Base-by-base conservation (phyloP, 2,113 vertebrate species). In the Peromyscus californicus region DNA sequence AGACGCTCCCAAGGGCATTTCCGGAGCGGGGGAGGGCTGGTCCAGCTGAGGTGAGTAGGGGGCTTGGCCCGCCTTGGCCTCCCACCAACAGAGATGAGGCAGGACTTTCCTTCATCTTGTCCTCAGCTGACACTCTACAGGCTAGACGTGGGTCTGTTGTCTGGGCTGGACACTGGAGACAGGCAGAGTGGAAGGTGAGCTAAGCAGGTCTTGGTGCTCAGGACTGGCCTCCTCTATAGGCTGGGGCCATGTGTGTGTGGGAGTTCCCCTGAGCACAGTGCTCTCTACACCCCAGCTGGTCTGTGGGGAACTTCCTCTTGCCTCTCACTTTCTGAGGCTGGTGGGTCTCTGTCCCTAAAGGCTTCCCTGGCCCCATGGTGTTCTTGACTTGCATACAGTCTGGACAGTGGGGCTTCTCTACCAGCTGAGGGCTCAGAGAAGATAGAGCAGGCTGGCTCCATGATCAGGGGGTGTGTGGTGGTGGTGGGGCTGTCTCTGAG, bases 211-310 rank as follows among this genome's bases (percentile, higher is more conserved):
- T 31, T 2, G 2, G 51, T 22, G 6, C 8, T 54, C 36, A 22
- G 74, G 69, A 42, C 22, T 6, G 10, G 8, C 15, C 83, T 67
- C 61, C 59, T 75, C 24, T 19, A 57, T 1, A 0, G 59, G 19
- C 72, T 17, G 9, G 11, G 45, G 26, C n/a, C 33, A 3, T 12
- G 2, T 6, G 4, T 67, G 1, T 4, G 31, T 1, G 2, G 0
- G 26, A 57, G 11, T 7, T 21, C 65, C 9, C 48, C 8, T 1
- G 24, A 19, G 42, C 33, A 17, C n/a, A 74, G 57, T 78, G 87
- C 31, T 33, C 2, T 70, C n/a, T 10, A 24, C 0, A 8, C n/a
- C 51, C 13, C 4, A 51, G 2, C 33, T 5, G 0, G 0, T 33
- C 59, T 65, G 51, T 7, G 59, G 61, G 65, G n/a, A 29, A 11